Evolutionary conservation across 2,797 vertebrate genomes (phyloP).

Genomic region (Merluccius polli): DNA sequence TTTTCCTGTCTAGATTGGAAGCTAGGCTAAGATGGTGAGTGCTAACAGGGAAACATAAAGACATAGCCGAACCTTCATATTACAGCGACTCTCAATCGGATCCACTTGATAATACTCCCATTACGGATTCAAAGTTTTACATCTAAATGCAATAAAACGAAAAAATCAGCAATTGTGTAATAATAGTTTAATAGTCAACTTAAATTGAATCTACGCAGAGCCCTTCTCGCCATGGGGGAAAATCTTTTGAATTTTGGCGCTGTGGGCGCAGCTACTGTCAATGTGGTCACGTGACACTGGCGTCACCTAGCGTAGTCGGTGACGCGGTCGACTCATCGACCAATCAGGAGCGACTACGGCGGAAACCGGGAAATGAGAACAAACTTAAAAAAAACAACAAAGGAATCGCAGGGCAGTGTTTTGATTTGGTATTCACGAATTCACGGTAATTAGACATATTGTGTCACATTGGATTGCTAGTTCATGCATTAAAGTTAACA

Average conservation of each 20-base stretch:
- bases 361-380: constrained; percentile 40
- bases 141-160: background rate
- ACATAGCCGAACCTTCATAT: constrained; percentile 72
- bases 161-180: background rate
- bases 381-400: background rate
- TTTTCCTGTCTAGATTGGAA: background rate
- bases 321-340: accelerated
- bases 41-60: constrained; percentile 10
- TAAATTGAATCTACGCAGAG: background rate
- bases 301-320: constrained; percentile 39
- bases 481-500: constrained; percentile 5
- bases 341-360: constrained; percentile 34
- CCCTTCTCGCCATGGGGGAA: background rate
- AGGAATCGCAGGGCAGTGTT: background rate
- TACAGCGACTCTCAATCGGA: constrained; percentile 37
- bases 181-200: background rate
- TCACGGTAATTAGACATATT: background rate
- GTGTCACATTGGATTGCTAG: background rate
- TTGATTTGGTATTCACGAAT: background rate
- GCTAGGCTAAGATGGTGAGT: background rate
- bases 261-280: constrained; percentile 62
- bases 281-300: constrained; percentile 66
- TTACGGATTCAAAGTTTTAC: background rate
- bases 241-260: constrained; percentile 93
- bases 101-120: constrained; percentile 17